Evolutionary conservation across 2,888 invertebrate species (phyloP).

Genomic region (Octodonta nipae): DNA sequence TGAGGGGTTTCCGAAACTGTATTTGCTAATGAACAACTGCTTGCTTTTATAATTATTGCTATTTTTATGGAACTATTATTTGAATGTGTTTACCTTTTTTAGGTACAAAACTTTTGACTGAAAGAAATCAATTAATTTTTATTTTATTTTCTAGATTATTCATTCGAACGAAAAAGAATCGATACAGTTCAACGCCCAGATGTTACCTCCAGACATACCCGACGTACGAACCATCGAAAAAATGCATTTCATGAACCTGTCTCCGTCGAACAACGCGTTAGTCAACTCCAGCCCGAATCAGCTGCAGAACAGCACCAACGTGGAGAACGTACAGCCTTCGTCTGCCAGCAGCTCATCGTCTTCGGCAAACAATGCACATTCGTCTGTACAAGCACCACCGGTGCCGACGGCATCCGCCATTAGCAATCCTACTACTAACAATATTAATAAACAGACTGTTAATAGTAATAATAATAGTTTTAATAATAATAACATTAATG

Average conservation of each 20-base stretch:
- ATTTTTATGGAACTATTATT: too few species aligned
- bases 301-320: slow-evolving; percentile 3
- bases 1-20: too few species aligned
- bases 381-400: not conserved
- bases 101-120: too few species aligned
- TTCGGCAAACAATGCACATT: not conserved
- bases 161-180: slow-evolving; percentile 21
- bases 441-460: slow-evolving; percentile 1
- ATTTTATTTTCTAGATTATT: slow-evolving; percentile 18
- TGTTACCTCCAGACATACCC: slow-evolving; percentile 32
- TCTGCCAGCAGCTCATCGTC: not conserved
- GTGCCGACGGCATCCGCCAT: not conserved
- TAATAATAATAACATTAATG: slow-evolving; percentile 3
- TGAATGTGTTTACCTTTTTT: too few species aligned
- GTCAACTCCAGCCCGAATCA: slow-evolving; percentile 6
- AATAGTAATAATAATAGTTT: slow-evolving; percentile 7
- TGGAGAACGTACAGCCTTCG: slow-evolving; percentile 5
- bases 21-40: too few species aligned
- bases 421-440: not conserved
- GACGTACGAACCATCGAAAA: slow-evolving; percentile 41
- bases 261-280: too few species aligned
- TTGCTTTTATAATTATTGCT: too few species aligned
- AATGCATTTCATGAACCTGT: slow-evolving; percentile 34
- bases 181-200: slow-evolving; percentile 22
- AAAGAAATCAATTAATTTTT: too few species aligned